Percentiles rank a stretch among this genome's conserved stretches.
Conservation (phyloP, 2,797 vertebrate species). For the Sylvia borin region DNA sequence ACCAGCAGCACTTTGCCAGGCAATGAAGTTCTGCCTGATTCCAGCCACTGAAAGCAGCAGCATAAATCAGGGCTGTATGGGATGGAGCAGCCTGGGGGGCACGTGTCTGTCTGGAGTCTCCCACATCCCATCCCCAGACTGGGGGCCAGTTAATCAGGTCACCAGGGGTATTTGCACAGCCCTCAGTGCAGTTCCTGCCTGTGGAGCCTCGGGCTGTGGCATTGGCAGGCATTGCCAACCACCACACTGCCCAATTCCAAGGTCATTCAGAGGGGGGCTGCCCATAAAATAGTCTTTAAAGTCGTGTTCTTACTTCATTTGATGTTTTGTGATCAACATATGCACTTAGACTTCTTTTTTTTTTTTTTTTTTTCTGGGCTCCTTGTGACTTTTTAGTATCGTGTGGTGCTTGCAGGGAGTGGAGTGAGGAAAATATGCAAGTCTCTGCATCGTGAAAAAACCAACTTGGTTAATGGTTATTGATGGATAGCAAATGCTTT, state of each 20-base stretch:
- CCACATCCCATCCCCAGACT: not conserved
- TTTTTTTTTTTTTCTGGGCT: not conserved
- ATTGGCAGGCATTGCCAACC: not conserved
- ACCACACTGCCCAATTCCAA: not conserved
- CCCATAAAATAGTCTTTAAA: not conserved
- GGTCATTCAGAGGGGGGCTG: not conserved
- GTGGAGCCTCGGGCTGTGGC: not conserved
- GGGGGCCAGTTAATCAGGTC: not conserved
- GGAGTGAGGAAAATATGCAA: not conserved
- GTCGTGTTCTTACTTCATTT: not conserved
- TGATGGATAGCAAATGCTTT: not conserved
- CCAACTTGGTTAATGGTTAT: slow-evolving; percentile 20
- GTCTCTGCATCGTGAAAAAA: not conserved
- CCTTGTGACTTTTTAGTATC: not conserved
- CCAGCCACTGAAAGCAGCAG: not conserved
- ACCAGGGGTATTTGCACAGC: not conserved
- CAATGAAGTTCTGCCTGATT: not conserved
- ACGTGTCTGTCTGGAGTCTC: not conserved
- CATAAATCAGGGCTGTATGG: not conserved
- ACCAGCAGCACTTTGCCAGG: not conserved
- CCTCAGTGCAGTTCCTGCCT: not conserved
- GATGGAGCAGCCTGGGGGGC: not conserved
- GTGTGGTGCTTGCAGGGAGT: not conserved
- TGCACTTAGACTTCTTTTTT: not conserved
- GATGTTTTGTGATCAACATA: not conserved